A percentile compares a stretch with the other conserved stretches of the same genome.
Conservation (phyloP, 2,888 invertebrate species). For the Oligia latruncula region DNA sequence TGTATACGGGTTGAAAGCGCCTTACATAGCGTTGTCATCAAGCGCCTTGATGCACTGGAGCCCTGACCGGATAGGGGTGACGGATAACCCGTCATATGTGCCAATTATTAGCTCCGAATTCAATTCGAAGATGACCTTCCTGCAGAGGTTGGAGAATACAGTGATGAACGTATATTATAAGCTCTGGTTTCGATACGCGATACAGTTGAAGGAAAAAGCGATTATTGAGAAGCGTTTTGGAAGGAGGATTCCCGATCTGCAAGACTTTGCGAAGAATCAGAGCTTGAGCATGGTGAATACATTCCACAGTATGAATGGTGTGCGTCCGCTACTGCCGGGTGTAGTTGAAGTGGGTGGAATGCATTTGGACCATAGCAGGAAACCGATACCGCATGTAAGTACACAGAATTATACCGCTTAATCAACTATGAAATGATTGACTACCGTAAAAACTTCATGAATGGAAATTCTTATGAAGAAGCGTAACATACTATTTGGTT, state of each 20-base stretch:
- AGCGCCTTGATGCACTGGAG: conserved; percentile 91
- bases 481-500: background rate
- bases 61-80: conserved; percentile 82
- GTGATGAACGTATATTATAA: conserved; percentile 76
- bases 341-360: conserved; percentile 92
- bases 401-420: conserved; percentile 11
- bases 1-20: conserved; percentile 87
- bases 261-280: conserved; percentile 87
- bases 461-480: background rate
- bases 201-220: conserved; percentile 79
- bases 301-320: conserved; percentile 90
- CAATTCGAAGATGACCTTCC: conserved; percentile 86
- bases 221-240: conserved; percentile 86
- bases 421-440: background rate
- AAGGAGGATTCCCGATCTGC: conserved; percentile 86
- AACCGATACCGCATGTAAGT: conserved; percentile 86
- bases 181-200: conserved; percentile 78
- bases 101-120: conserved; percentile 89
- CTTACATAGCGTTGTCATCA: conserved; percentile 89
- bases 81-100: conserved; percentile 88
- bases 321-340: conserved; percentile 89
- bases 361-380: conserved; percentile 84
- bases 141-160: conserved; percentile 85
- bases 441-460: conserved; percentile 5
- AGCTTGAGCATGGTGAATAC: conserved; percentile 90